Evolutionary conservation across 1,140 invertebrate genomes (phyloP).

Genomic region (Bradysia coprophila): DNA sequence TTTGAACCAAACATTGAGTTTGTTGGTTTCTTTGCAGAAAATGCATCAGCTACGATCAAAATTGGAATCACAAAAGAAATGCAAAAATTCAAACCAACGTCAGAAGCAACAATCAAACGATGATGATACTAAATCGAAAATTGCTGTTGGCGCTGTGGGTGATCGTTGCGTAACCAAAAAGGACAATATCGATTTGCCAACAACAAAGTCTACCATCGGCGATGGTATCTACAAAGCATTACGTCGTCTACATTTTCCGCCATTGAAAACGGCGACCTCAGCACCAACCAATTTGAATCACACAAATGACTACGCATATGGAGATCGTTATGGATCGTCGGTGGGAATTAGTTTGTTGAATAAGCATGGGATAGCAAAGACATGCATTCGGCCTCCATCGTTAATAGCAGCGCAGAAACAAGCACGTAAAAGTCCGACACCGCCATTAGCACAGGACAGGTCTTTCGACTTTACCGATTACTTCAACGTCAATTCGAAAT

Average conservation of each 20-base stretch:
- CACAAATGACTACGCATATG: neutral
- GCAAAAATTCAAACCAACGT: neutral
- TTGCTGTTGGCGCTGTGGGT: neutral
- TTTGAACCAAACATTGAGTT: neutral
- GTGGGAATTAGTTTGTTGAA: neutral
- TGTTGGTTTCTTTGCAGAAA: neutral
- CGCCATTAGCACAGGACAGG: neutral
- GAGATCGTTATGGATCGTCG: neutral
- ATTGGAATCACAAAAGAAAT: constrained; percentile 2
- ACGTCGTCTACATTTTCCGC: neutral
- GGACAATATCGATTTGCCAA: neutral
- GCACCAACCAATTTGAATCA: neutral
- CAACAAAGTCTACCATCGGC: neutral
- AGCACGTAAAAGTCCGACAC: neutral
- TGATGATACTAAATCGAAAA: neutral
- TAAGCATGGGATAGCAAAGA: neutral
- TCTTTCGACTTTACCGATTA: neutral
- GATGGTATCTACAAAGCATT: neutral
- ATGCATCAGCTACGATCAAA: constrained; percentile 1
- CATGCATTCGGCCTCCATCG: neutral
- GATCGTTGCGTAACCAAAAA: neutral
- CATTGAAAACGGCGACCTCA: neutral
- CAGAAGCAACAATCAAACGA: neutral
- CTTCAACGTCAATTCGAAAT: neutral
- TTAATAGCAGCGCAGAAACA: neutral